Evolutionary conservation across 2,113 vertebrate genomes (phyloP), one percentile per base, ranked within the genome.

Genomic region (Bujurquina vittata): DNA sequence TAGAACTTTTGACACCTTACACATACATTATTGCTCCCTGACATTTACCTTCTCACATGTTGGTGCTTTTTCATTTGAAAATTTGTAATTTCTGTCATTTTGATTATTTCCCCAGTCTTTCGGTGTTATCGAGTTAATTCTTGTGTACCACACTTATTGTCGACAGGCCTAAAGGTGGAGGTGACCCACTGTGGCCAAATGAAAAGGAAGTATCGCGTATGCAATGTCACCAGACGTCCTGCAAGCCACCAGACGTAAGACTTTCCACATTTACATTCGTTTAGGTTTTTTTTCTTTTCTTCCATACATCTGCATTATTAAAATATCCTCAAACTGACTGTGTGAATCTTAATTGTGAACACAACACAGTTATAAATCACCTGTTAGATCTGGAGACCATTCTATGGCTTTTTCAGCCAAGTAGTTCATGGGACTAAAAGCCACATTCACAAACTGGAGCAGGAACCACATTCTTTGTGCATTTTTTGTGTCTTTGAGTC

Each of bases 171-270:
- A 49, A 99, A 99, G 95, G 98, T 99, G 92, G 98, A 99, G 95
- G 98, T 99, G 93, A 99, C 98, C 87, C 98, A 99, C 94, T 99
- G 98, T 93, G 98, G 98, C 84, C 97, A 98, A 91, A 99, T 99
- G 98, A 99, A 98, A 65, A 96, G 98, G 90, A 99, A 99, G 80
- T 99, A 99, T 87, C 97, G 98, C 1, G 98, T 99, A 87, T 99
- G 98, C 90, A 99, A 99, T 20, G 98, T 99, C 67, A 99, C 98
- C 1, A 97, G 98, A 52, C 95, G 98, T 76, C 98, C 98, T 83
- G 98, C 98, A 88, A 99, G 98, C 95, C 98, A 99, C 94, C 98
- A 99, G 94, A 99, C 98, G 98, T 99, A 89, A 94, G 95, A 58
- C 56, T 26, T 60, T 18, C n/a, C 11, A 29, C 5, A n/a, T 43